Evolutionary conservation across 2,797 vertebrate genomes (phyloP).

Genomic region (Centroberyx gerrardi): DNA sequence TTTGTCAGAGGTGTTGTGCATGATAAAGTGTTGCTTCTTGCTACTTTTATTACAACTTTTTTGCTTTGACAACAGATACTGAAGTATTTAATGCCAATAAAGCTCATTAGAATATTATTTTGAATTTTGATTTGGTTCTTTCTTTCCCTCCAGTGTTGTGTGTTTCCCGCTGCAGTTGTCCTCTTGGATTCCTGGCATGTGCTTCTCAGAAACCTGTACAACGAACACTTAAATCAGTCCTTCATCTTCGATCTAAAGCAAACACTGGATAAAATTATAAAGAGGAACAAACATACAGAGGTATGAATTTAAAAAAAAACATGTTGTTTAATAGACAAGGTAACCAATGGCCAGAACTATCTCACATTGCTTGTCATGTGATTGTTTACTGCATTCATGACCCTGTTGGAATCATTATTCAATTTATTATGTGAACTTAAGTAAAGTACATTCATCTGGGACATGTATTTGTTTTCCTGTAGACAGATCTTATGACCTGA

Average conservation of each 20-base stretch:
- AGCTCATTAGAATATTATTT: too few species aligned
- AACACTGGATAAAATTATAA: conserved; percentile 77
- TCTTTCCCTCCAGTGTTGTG: conserved; percentile 81
- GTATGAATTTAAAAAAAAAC: conserved; percentile 50
- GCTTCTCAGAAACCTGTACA: conserved; percentile 80
- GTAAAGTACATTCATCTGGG: background rate
- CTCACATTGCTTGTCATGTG: background rate
- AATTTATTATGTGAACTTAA: background rate
- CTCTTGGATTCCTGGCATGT: conserved; percentile 83
- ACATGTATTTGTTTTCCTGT: background rate
- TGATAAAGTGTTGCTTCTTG: background rate
- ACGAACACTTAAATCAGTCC: conserved; percentile 77
- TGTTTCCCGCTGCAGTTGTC: conserved; percentile 82
- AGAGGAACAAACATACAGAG: conserved; percentile 67
- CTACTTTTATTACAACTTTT: too few species aligned
- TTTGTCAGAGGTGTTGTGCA: conserved; percentile 30
- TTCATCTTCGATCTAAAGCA: conserved; percentile 77
- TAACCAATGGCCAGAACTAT: background rate
- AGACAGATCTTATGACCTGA: background rate
- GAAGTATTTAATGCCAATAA: too few species aligned
- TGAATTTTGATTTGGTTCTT: conserved; percentile 21
- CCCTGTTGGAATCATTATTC: background rate
- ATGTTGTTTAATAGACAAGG: background rate
- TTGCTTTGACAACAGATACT: too few species aligned
- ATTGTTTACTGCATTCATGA: background rate